These are phyloP conservation scores for Rhabdornis inornatus DNA, from an alignment of 2,113 vertebrate genomes.

Conservation along the genomic window DNA sequence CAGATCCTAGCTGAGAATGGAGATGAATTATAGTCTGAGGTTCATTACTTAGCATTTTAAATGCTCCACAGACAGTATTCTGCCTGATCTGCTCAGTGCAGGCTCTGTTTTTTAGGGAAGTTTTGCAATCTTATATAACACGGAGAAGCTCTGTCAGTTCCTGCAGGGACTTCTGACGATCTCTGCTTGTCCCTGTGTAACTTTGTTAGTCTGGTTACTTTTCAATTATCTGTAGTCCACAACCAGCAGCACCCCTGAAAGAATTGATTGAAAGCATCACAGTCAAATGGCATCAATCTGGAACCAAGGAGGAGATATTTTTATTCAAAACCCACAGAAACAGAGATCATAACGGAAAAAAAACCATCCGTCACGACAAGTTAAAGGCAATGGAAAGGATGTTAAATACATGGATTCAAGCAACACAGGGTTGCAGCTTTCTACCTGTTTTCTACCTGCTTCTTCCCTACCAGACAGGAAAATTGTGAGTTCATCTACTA, in stretches of 20 bases:
- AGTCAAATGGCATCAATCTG: background rate
- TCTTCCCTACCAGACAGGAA: background rate
- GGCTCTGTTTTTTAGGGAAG: background rate
- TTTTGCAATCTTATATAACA: background rate
- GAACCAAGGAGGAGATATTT: background rate
- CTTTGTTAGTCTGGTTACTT: background rate
- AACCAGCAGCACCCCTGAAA: background rate
- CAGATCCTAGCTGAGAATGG: background rate
- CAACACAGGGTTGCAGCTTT: background rate
- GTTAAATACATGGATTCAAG: background rate
- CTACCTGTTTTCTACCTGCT: background rate
- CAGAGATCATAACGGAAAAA: background rate
- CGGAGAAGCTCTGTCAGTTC: background rate
- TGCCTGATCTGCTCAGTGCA: background rate
- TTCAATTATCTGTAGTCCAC: background rate
- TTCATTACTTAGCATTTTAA: background rate
- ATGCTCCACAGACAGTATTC: background rate
- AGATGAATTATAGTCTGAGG: background rate
- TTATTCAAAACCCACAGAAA: background rate
- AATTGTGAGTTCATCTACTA: background rate
- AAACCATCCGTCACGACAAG: background rate
- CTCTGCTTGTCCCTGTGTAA: background rate
- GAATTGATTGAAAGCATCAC: background rate
- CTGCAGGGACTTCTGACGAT: background rate
- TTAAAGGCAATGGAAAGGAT: background rate